Conservation (phyloP, 2,113 vertebrate genomes). For the Vicugna pacos region DNA sequence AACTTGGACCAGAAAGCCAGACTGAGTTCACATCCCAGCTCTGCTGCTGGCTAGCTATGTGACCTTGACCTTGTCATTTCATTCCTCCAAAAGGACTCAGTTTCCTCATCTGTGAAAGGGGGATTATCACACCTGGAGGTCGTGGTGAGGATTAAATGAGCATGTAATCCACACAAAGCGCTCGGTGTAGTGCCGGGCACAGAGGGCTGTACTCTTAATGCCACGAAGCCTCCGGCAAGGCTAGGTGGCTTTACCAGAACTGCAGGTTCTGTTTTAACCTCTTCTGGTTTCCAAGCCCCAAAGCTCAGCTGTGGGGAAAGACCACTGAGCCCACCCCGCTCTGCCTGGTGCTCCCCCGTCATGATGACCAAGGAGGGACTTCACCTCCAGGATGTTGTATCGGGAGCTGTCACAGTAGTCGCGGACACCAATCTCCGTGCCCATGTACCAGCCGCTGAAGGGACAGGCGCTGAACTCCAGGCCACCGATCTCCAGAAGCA, state of each 20-base stretch:
- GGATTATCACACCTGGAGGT: background rate
- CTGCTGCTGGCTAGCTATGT: background rate
- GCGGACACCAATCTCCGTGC: slow-evolving; percentile 97
- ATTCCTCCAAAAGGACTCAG: background rate
- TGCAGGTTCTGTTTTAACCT: background rate
- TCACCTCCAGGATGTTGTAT: slow-evolving; percentile 98
- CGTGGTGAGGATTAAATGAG: background rate
- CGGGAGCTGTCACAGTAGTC: slow-evolving; percentile 98
- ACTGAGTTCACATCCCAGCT: background rate
- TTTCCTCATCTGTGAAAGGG: background rate
- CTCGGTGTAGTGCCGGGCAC: background rate
- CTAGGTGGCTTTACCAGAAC: fast-evolving
- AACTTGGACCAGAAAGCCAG: background rate
- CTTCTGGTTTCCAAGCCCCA: background rate
- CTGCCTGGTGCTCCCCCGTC: fast-evolving
- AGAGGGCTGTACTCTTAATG: fast-evolving
- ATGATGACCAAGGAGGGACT: background rate
- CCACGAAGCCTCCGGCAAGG: fast-evolving
- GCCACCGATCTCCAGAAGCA: slow-evolving; percentile 97
- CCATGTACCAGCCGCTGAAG: slow-evolving; percentile 99
- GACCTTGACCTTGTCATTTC: background rate
- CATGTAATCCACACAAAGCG: fast-evolving
- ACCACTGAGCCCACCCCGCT: fast-evolving
- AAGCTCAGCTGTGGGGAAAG: background rate
- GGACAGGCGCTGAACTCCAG: slow-evolving; percentile 96